Conservation (phyloP, 1,140 invertebrate genomes). For the honey bee (Apis mellifera) region Amel_HAv3.1 CM009932.2:8389501-8390000, state of each 20-base stretch:
- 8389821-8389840: conserved; percentile 36
- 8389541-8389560: too few relatives aligned
- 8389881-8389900: conserved; percentile 75
- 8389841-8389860: conserved; percentile 52
- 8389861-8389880: conserved; percentile 45
- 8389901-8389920: conserved; percentile 56
- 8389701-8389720: conserved; percentile 6
- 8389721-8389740: conserved; percentile 19
- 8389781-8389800: conserved; percentile 44
- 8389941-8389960: conserved; percentile 20
- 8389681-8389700: conserved; percentile 2
- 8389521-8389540: not conserved
- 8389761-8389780: not conserved
- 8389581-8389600: conserved; percentile 23
- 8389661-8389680: conserved; percentile 58
- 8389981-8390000: conserved; percentile 1
- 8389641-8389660: conserved; percentile 62
- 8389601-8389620: conserved; percentile 26
- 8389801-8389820: conserved; percentile 52
- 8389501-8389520: not conserved
- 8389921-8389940: conserved; percentile 43
- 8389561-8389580: not conserved
- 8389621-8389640: not conserved
- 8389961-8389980: conserved; percentile 23
- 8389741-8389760: conserved; percentile 61